Percentiles rank a stretch among this genome's conserved stretches.
phyloP scores from a whole-genome alignment of 2,113 vertebrate species.

The Oostethus manadensis region DNA sequence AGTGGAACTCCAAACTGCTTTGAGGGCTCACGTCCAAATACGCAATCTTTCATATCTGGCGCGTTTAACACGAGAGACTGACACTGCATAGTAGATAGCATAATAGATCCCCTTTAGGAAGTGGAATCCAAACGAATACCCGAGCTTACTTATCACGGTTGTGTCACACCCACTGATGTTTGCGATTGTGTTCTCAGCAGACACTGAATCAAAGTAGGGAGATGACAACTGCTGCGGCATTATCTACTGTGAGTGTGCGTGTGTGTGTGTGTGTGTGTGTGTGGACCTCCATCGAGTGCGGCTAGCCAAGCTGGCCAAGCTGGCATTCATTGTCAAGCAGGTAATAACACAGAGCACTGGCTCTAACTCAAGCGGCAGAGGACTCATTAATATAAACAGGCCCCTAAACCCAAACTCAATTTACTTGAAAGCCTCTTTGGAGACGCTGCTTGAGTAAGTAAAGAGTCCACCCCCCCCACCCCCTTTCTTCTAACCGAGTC shows the following conservation, averaged over 20 bases:
- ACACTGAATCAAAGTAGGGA: constrained; percentile 14
- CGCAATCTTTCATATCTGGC: no score
- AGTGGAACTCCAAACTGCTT: no score
- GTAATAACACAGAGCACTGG: constrained; percentile 63
- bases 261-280: neutral
- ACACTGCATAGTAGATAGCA: no score
- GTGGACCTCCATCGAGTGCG: constrained; percentile 35
- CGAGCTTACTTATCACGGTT: no score
- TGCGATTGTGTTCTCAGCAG: neutral
- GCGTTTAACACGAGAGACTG: no score
- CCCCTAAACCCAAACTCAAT: constrained; percentile 70
- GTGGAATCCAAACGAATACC: no score
- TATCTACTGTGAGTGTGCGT: constrained; percentile 22
- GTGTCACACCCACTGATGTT: neutral
- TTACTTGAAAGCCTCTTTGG: constrained; percentile 69
- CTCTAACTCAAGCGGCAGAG: constrained; percentile 51
- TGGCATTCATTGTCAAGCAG: constrained; percentile 65
- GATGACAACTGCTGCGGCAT: constrained; percentile 19
- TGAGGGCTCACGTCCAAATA: no score
- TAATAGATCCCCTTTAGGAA: no score
- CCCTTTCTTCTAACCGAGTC: constrained; percentile 4
- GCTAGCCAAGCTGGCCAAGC: constrained; percentile 57
- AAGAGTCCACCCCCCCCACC: constrained; percentile 11
- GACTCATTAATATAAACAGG: constrained; percentile 69
- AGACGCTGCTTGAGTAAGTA: constrained; percentile 46